Percentiles rank a stretch among this genome's conserved stretches.
These are phyloP conservation scores for Hyles vespertilio DNA, from an alignment of 1,140 invertebrate genomes.

Conservation along the genomic window DNA sequence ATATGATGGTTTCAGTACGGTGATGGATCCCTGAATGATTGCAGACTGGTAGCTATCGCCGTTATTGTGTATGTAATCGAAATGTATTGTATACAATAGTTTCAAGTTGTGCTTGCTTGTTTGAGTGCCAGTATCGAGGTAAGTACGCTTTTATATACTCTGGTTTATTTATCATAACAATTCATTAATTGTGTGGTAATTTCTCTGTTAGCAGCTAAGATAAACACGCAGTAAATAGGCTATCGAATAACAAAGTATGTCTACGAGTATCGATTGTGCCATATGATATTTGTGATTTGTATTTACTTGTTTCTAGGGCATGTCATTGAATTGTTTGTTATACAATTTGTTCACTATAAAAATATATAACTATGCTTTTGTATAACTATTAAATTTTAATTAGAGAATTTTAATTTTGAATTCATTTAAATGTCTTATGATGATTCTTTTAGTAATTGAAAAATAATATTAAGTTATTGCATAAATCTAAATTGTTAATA, in stretches of 20 bases:
- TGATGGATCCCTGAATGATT: constrained; percentile 36
- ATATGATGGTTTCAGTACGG: constrained; percentile 56
- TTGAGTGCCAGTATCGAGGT: constrained; percentile 2
- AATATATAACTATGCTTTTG: too few relatives aligned
- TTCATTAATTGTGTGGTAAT: constrained; percentile 14
- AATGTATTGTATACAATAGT: constrained; percentile 7
- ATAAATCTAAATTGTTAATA: too few relatives aligned
- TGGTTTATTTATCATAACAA: constrained; percentile 9
- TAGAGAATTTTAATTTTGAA: too few relatives aligned
- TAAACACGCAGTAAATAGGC: constrained; percentile 13
- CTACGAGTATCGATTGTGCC: not conserved
- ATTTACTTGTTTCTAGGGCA: too few relatives aligned
- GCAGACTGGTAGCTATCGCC: constrained; percentile 19
- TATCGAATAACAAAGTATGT: constrained; percentile 1
- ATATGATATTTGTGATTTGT: too few relatives aligned
- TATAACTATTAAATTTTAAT: too few relatives aligned
- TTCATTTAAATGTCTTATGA: too few relatives aligned
- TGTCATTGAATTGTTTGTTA: too few relatives aligned
- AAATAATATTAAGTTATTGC: too few relatives aligned
- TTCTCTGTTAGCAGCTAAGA: constrained; percentile 8
- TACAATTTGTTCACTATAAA: too few relatives aligned
- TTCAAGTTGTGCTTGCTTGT: not conserved
- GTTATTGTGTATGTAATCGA: constrained; percentile 5
- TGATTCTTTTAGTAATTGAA: too few relatives aligned
- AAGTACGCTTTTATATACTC: constrained; percentile 1